phyloP scores from a whole-genome alignment of 2,888 invertebrate genomes.

The Masnerella sp. region DNA sequence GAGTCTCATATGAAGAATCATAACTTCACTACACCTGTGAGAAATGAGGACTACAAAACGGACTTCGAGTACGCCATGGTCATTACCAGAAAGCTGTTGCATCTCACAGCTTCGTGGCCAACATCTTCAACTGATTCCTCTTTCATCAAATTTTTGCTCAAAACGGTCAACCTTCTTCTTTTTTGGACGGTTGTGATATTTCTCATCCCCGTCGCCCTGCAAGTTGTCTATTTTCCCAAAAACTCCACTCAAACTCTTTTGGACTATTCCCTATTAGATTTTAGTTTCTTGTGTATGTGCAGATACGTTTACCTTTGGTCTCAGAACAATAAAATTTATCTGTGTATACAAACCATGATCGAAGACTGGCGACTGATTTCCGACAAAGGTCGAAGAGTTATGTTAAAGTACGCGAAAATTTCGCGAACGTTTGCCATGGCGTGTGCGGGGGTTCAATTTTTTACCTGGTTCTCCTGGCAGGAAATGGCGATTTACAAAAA shows the following conservation, averaged over 20 bases:
- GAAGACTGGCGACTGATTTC: constrained; percentile 17
- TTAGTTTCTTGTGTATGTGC: constrained; percentile 11
- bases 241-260: constrained; percentile 19
- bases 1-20: too few relatives aligned
- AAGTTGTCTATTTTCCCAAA: constrained; percentile 12
- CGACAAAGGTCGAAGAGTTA: background rate
- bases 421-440: constrained; percentile 13
- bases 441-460: constrained; percentile 10
- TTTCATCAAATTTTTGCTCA: background rate
- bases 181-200: constrained; percentile 8
- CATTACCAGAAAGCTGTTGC: constrained; percentile 15
- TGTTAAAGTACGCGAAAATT: constrained; percentile 3
- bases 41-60: background rate
- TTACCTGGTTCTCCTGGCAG: constrained; percentile 28
- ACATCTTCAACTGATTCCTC: background rate
- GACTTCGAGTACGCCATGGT: constrained; percentile 19
- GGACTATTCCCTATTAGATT: constrained; percentile 10
- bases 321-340: constrained; percentile 1
- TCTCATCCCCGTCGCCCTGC: constrained; percentile 5
- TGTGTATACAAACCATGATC: constrained; percentile 10
- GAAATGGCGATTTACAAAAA: constrained; percentile 23
- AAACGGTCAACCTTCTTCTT: constrained; percentile 10
- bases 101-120: constrained; percentile 37
- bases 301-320: constrained; percentile 18
- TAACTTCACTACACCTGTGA: background rate